Percentiles rank a stretch among this genome's conserved stretches.
Conservation (phyloP, 2,888 invertebrate genomes). For the Synergus laeviventris region DNA sequence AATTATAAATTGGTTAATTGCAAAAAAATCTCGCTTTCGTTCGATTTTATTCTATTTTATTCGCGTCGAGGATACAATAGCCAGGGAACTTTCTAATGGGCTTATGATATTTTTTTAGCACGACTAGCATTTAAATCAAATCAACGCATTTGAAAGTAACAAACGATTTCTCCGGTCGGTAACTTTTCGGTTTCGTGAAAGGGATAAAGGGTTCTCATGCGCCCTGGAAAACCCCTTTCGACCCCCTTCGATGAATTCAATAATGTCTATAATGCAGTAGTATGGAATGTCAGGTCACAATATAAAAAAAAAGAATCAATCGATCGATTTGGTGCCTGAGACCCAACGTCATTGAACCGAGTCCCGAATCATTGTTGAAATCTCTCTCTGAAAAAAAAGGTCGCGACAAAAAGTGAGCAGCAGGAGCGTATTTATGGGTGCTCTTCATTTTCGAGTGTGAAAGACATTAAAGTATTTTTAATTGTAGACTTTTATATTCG, state of each 20-base stretch:
- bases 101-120: slow-evolving; percentile 35
- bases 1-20: neutral
- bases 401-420: slow-evolving; percentile 34
- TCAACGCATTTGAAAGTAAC: slow-evolving; percentile 39
- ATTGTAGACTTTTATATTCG: neutral
- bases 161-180: slow-evolving; percentile 39
- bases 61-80: neutral
- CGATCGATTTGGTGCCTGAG: slow-evolving; percentile 45
- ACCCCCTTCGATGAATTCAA: slow-evolving; percentile 38
- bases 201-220: slow-evolving; percentile 37
- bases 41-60: slow-evolving; percentile 8
- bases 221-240: slow-evolving; percentile 33
- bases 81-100: slow-evolving; percentile 21
- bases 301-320: slow-evolving; percentile 46
- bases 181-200: slow-evolving; percentile 39
- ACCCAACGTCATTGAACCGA: slow-evolving; percentile 49
- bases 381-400: slow-evolving; percentile 30
- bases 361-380: slow-evolving; percentile 48
- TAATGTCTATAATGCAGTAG: slow-evolving; percentile 37
- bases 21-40: neutral
- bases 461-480: neutral
- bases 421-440: neutral
- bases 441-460: neutral
- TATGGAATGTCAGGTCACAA: slow-evolving; percentile 27
- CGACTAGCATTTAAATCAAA: slow-evolving; percentile 39